Evolutionary conservation across 2,797 vertebrate species (phyloP).

Genomic region (Crenichthys baileyi): DNA sequence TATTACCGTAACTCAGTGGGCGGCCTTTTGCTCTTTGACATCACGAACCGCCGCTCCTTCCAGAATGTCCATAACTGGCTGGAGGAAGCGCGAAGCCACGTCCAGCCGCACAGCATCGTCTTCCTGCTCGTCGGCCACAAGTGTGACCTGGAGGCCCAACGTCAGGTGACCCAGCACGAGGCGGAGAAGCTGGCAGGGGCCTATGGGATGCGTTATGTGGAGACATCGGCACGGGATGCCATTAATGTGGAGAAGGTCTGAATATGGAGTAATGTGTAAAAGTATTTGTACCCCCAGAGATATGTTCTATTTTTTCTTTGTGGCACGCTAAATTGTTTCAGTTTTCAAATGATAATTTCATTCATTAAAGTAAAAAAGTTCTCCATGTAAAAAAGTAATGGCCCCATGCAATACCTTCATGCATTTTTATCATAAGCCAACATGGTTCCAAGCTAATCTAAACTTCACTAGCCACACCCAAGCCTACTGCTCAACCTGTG

Average conservation of each 20-base stretch:
- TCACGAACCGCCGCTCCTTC: conserved; percentile 97
- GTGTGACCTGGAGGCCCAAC: conserved; percentile 93
- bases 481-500: too few relatives aligned
- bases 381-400: background rate
- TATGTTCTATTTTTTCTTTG: background rate
- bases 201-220: conserved; percentile 90
- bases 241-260: conserved; percentile 90
- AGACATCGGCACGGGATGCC: conserved; percentile 90
- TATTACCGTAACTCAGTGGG: conserved; percentile 99
- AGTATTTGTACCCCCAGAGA: background rate
- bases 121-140: conserved; percentile 98
- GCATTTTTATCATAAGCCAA: background rate
- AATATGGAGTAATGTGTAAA: background rate
- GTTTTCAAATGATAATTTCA: background rate
- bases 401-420: background rate
- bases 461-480: background rate
- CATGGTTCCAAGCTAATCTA: background rate
- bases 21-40: conserved; percentile 96
- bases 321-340: background rate
- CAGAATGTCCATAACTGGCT: conserved; percentile 98
- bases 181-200: conserved; percentile 90
- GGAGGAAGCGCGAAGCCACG: conserved; percentile 95
- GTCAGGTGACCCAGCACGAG: conserved; percentile 89
- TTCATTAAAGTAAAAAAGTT: background rate
- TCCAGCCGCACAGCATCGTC: conserved; percentile 97